Percentiles rank a stretch among this genome's conserved stretches.
These are phyloP conservation scores for Ptychoptera contaminata DNA, from an alignment of 2,888 invertebrate species.

Conservation along the genomic window DNA sequence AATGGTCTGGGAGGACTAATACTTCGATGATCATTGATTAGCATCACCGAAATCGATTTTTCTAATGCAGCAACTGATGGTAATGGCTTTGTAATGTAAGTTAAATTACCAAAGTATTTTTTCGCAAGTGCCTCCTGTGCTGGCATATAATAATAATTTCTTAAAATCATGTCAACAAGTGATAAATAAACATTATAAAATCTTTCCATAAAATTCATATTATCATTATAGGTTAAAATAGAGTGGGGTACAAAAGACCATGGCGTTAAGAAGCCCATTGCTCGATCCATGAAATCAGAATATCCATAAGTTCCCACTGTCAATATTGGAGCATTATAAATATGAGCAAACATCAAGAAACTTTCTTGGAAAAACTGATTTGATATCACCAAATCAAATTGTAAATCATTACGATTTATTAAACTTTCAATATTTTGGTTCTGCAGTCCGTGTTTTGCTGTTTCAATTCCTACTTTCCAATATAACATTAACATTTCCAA, in stretches of 20 bases:
- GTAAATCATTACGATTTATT: slow-evolving; percentile 23
- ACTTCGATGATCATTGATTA: slow-evolving; percentile 36
- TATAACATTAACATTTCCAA: slow-evolving; percentile 24
- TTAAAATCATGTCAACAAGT: slow-evolving; percentile 20
- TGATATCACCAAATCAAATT: slow-evolving; percentile 29
- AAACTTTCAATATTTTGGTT: slow-evolving; percentile 20
- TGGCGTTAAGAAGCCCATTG: slow-evolving; percentile 28
- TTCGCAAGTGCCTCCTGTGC: slow-evolving; percentile 24
- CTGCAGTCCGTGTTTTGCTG: slow-evolving; percentile 23
- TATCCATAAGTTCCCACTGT: slow-evolving; percentile 29
- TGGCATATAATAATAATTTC: slow-evolving; percentile 26
- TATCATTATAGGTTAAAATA: slow-evolving; percentile 23
- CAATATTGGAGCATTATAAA: slow-evolving; percentile 29
- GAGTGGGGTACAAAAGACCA: slow-evolving; percentile 26
- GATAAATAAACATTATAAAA: slow-evolving; percentile 26
- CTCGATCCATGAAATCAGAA: slow-evolving; percentile 29
- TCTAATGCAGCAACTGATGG: slow-evolving; percentile 32
- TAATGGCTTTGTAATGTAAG: slow-evolving; percentile 16
- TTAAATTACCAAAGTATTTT: slow-evolving; percentile 18
- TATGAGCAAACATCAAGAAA: slow-evolving; percentile 29
- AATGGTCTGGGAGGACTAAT: slow-evolving; percentile 32
- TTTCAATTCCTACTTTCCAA: slow-evolving; percentile 22
- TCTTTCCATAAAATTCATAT: slow-evolving; percentile 28
- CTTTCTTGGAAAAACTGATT: slow-evolving; percentile 33
- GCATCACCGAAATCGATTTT: slow-evolving; percentile 32